Conservation (phyloP, 2,113 vertebrate genomes). For the Tamias sibiricus region DNA sequence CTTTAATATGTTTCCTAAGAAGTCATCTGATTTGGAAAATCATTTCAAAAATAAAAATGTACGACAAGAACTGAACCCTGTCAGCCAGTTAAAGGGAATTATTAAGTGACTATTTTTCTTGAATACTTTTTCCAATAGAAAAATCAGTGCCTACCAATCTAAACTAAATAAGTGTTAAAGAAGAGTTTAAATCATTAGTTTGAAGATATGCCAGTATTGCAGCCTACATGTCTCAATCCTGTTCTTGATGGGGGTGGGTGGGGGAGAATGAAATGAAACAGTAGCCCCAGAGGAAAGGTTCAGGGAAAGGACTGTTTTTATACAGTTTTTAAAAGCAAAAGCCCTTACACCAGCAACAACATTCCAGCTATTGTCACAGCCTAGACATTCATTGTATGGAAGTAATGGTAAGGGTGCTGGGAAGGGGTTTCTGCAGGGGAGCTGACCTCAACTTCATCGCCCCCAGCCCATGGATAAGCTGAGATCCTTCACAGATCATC, state of each 20-base stretch:
- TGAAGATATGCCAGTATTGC: not conserved
- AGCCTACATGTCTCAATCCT: not conserved
- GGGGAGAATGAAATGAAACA: not conserved
- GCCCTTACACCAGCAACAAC: not conserved
- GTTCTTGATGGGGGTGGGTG: not conserved
- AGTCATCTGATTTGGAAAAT: constrained; percentile 68
- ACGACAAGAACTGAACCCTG: not conserved
- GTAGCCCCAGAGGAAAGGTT: constrained; percentile 5
- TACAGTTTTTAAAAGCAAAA: not conserved
- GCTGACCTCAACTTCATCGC: not conserved
- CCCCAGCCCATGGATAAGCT: not conserved
- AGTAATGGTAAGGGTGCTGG: not conserved
- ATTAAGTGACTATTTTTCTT: not conserved
- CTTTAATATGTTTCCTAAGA: constrained; percentile 56
- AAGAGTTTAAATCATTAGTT: constrained; percentile 33
- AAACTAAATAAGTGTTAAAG: not conserved
- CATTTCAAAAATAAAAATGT: constrained; percentile 49
- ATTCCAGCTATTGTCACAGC: not conserved
- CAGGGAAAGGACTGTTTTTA: constrained; percentile 1
- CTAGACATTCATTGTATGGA: not conserved
- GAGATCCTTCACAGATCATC: constrained; percentile 49
- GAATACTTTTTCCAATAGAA: constrained; percentile 32
- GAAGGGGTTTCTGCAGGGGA: not conserved
- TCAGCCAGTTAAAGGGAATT: not conserved
- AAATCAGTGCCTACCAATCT: not conserved